These are phyloP conservation scores for Mormyrops boulengeri DNA, from an alignment of 2,797 vertebrate species.

Conservation along the genomic window DNA sequence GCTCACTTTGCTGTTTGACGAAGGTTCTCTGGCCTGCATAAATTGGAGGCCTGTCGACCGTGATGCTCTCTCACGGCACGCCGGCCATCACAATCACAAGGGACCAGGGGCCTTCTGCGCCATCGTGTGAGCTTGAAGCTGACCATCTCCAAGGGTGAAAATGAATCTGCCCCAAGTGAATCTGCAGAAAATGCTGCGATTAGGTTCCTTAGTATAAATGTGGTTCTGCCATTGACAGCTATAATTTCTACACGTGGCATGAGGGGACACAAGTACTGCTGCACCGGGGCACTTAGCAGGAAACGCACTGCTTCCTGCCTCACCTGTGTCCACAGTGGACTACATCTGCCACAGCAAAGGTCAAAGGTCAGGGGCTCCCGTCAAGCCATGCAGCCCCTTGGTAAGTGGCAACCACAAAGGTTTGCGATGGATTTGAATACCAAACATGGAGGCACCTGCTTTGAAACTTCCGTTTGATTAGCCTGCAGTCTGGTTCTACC, in stretches of 20 bases:
- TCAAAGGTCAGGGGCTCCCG: neutral
- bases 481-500: neutral
- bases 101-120: neutral
- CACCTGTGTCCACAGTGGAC: no score
- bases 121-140: neutral
- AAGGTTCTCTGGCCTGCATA: neutral
- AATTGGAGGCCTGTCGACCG: neutral
- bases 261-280: neutral
- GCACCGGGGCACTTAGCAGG: neutral
- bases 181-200: neutral
- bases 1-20: neutral
- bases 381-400: neutral
- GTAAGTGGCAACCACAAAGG: neutral
- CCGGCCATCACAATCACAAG: neutral
- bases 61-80: neutral
- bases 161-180: neutral
- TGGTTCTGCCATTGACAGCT: neutral
- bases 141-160: neutral
- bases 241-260: neutral
- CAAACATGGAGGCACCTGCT: neutral
- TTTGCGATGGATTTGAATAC: neutral
- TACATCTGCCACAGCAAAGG: neutral
- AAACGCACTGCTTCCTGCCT: neutral
- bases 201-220: neutral
- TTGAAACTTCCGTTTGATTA: neutral